phyloP scores from a whole-genome alignment of 2,888 invertebrate genomes.

The Mellilla xanthometata region DNA sequence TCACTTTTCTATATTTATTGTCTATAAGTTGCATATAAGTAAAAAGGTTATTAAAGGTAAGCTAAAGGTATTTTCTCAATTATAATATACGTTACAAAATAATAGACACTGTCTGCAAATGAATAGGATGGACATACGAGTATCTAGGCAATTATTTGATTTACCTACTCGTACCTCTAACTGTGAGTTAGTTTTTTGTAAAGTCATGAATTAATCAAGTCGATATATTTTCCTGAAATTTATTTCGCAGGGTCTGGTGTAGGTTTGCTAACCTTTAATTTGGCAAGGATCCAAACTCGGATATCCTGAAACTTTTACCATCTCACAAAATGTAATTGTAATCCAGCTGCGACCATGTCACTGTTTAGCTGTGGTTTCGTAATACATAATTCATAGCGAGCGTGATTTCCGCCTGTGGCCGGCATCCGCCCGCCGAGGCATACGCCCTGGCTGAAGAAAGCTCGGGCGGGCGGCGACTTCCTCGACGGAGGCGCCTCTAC shows the following conservation, averaged over 20 bases:
- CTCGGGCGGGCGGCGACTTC: constrained; percentile 79
- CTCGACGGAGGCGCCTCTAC: constrained; percentile 60
- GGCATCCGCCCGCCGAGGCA: constrained; percentile 74
- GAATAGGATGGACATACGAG: too few relatives aligned
- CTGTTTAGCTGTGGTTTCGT: constrained; percentile 10
- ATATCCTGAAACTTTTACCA: constrained; percentile 12
- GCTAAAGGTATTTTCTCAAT: too few relatives aligned
- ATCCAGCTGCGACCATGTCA: constrained; percentile 8
- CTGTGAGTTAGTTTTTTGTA: too few relatives aligned
- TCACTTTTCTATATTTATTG: too few relatives aligned
- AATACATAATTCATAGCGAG: constrained; percentile 24
- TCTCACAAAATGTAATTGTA: constrained; percentile 1
- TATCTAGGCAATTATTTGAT: too few relatives aligned
- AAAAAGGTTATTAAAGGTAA: too few relatives aligned
- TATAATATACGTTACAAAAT: too few relatives aligned
- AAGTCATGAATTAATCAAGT: too few relatives aligned
- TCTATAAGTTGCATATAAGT: too few relatives aligned
- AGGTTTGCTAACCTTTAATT: constrained; percentile 26
- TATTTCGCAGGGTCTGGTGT: constrained; percentile 1
- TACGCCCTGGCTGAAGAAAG: constrained; percentile 78
- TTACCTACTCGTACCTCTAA: too few relatives aligned
- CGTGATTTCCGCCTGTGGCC: constrained; percentile 53
- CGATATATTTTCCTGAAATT: constrained; percentile 1
- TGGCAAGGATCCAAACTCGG: constrained; percentile 27
- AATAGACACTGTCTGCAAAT: too few relatives aligned